Base-by-base conservation (phyloP, 1,140 invertebrate species). In the Drosophila rhopaloa region DNA sequence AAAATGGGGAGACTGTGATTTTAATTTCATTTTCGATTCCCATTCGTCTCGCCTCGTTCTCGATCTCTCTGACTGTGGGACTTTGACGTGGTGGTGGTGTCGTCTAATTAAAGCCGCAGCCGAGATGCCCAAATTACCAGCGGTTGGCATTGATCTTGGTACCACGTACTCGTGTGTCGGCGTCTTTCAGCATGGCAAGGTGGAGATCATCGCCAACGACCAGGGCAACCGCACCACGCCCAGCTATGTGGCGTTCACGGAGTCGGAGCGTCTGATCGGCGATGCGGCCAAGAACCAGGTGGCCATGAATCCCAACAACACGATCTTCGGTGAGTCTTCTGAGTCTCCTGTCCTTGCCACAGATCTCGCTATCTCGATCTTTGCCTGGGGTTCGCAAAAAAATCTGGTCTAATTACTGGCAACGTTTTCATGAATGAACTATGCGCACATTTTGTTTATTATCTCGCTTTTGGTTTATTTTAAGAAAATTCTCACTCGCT, bases 141-240 rank as follows among this genome's bases (percentile, higher is more conserved):
- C 95, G 67, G 94, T 96, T 91, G 96, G 96, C 93, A 97, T 97
- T 92, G 96, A 97, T 93, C 93, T 96, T 82, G 96, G 96, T 59
- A 97, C 95, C 68, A 97, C 95, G 57, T 97, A 97, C 92, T 96
- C 96, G 38, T 97, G 96, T 84, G 96, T 97, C 10, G 96, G 96
- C 43, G 96, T 97, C n/a, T 97, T 95, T 93, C 95, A 97, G 79
- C 94, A 98, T 92, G 97, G 97, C 61, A 97, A 97, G 93, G 96
- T 98, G 51, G 97, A 98, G 93, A 98, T 98, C 90, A 98, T 98
- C 90, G 97, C 97, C 88, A 98, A 98, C 92, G 97, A 98, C 93
- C 97, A 98, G 93, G 98, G 98, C 89, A 99, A 99, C 93, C 94
- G 98, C 77, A 99, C 98, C 32, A 99, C 98, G 61, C 98, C 98